Evolutionary conservation across 2,797 vertebrate species (phyloP).

Genomic region (Semotilus atromaculatus): DNA sequence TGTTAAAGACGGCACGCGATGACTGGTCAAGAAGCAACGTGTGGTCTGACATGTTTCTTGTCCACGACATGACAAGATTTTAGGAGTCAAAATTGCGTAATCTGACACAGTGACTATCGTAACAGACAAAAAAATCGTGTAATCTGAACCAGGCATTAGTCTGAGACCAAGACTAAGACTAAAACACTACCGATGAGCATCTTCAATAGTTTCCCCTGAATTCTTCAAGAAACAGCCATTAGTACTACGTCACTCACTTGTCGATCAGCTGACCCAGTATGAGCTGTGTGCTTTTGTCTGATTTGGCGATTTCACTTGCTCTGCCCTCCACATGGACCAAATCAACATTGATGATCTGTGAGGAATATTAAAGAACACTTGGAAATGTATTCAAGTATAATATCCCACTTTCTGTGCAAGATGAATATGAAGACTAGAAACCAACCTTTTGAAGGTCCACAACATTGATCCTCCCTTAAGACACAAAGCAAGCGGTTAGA

Average conservation of each 20-base stretch:
- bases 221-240: neutral
- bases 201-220: neutral
- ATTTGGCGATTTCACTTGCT: slow-evolving; percentile 87
- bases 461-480: slow-evolving; percentile 91
- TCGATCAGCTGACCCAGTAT: slow-evolving; percentile 93
- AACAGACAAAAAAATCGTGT: too few relatives aligned
- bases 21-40: too few relatives aligned
- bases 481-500: slow-evolving; percentile 23
- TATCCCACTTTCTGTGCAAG: neutral
- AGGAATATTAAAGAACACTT: slow-evolving; percentile 21
- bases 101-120: too few relatives aligned
- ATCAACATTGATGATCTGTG: slow-evolving; percentile 92
- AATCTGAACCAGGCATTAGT: too few relatives aligned
- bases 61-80: too few relatives aligned
- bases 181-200: neutral
- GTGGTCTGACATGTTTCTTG: too few relatives aligned
- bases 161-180: neutral
- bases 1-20: too few relatives aligned
- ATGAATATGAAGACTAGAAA: neutral
- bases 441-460: slow-evolving; percentile 95
- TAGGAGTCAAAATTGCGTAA: too few relatives aligned
- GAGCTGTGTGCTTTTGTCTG: slow-evolving; percentile 85
- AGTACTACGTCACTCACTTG: slow-evolving; percentile 77
- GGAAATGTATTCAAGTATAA: neutral
- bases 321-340: slow-evolving; percentile 91